phyloP scores from a whole-genome alignment of 2,797 vertebrate species.

The Eulemur mongoz region DNA sequence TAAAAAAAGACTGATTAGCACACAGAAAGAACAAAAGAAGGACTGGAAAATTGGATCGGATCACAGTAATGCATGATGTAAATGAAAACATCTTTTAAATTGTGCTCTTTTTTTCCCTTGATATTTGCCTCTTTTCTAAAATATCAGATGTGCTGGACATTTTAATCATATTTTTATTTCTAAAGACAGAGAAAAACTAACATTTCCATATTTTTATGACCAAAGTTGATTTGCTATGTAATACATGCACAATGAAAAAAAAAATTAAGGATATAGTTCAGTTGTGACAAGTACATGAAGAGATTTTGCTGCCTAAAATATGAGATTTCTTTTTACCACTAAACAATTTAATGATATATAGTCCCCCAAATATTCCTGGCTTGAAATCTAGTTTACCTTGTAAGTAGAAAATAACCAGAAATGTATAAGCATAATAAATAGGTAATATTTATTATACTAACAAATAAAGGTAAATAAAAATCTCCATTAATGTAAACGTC shows the following conservation, averaged over 20 bases:
- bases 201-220: neutral
- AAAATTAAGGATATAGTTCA: neutral
- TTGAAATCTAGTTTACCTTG: neutral
- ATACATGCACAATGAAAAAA: neutral
- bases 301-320: neutral
- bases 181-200: conserved; percentile 2
- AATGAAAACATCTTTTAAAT: neutral
- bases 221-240: neutral
- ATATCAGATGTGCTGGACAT: neutral
- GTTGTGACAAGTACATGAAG: neutral
- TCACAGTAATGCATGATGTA: neutral
- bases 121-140: neutral
- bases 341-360: neutral
- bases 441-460: neutral
- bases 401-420: neutral
- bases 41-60: neutral
- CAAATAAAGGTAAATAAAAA: neutral
- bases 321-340: neutral
- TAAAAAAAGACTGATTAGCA: neutral
- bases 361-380: neutral
- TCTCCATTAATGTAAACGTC: neutral
- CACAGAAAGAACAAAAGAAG: neutral
- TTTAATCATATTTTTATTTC: neutral
- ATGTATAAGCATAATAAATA: neutral
- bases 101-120: neutral